phyloP scores from a whole-genome alignment of 2,888 invertebrate species.

The Parnassius mnemosyne region DNA sequence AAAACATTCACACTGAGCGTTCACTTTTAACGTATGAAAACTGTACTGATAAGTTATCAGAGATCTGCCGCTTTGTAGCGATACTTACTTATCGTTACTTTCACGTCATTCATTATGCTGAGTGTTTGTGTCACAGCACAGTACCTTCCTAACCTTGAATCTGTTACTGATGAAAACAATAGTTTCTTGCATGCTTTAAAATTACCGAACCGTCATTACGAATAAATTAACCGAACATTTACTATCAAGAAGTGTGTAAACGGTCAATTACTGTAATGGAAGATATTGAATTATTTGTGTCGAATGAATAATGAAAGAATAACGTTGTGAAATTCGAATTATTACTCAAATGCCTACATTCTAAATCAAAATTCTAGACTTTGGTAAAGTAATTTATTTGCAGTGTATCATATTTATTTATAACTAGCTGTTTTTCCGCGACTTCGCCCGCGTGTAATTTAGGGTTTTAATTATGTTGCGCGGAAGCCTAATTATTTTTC shows the following conservation, averaged over 20 bases:
- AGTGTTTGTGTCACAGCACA: slow-evolving; percentile 31
- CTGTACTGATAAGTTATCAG: slow-evolving; percentile 61
- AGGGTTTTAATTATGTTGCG: too few relatives aligned
- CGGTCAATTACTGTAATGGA: background rate
- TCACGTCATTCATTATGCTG: slow-evolving; percentile 45
- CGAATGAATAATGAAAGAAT: too few relatives aligned
- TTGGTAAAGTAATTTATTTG: too few relatives aligned
- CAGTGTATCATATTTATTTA: too few relatives aligned
- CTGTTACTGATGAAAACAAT: slow-evolving; percentile 23
- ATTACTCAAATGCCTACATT: too few relatives aligned
- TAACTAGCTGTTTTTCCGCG: too few relatives aligned
- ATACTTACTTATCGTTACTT: slow-evolving; percentile 40
- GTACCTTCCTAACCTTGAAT: slow-evolving; percentile 39
- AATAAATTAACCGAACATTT: slow-evolving; percentile 9
- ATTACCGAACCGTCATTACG: slow-evolving; percentile 5
- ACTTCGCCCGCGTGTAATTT: too few relatives aligned
- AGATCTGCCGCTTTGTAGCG: slow-evolving; percentile 50
- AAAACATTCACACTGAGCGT: slow-evolving; percentile 30
- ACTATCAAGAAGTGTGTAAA: slow-evolving; percentile 7
- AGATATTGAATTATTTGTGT: too few relatives aligned
- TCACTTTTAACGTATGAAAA: slow-evolving; percentile 50
- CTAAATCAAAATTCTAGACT: too few relatives aligned
- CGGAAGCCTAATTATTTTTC: too few relatives aligned
- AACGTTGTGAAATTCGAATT: too few relatives aligned
- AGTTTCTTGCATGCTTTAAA: slow-evolving; percentile 11